Percentiles rank a stretch among this genome's conserved stretches.
Conservation (phyloP, 2,888 invertebrate genomes). For the Xestia ashworthii region DNA sequence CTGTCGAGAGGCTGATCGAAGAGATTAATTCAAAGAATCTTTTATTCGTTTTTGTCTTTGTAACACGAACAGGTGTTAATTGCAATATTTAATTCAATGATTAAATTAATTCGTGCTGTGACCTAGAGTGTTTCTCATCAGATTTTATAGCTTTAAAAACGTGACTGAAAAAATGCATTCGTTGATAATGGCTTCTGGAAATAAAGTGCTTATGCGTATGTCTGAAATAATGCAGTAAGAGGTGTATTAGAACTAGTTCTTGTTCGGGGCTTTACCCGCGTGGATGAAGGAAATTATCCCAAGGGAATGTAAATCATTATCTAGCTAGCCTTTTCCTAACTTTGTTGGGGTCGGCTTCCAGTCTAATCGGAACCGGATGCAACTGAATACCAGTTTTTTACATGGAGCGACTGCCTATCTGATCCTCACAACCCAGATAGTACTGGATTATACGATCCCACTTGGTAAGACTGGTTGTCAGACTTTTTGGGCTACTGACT, state of each 20-base stretch:
- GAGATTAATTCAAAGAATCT: neutral
- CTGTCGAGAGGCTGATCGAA: neutral
- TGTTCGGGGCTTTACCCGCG: neutral
- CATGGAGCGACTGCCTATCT: too few relatives aligned
- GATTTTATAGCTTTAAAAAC: conserved; percentile 38
- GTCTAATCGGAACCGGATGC: too few relatives aligned
- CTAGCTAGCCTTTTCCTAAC: too few relatives aligned
- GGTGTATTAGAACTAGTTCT: neutral
- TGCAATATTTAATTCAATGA: conserved; percentile 19
- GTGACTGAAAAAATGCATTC: conserved; percentile 37
- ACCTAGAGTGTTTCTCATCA: conserved; percentile 36
- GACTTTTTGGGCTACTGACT: too few relatives aligned
- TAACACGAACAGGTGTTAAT: conserved; percentile 17
- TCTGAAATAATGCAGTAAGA: neutral
- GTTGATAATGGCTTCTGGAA: conserved; percentile 37
- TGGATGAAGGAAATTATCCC: neutral
- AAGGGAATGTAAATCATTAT: too few relatives aligned
- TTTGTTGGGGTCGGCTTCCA: too few relatives aligned
- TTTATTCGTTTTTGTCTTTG: neutral
- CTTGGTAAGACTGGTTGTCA: too few relatives aligned
- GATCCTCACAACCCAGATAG: too few relatives aligned
- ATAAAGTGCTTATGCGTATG: conserved; percentile 13
- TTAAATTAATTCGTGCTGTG: conserved; percentile 18
- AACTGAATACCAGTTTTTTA: too few relatives aligned
- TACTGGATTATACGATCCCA: too few relatives aligned